Evolutionary conservation across 2,888 invertebrate species (phyloP).

Genomic region (Molorchus minor): DNA sequence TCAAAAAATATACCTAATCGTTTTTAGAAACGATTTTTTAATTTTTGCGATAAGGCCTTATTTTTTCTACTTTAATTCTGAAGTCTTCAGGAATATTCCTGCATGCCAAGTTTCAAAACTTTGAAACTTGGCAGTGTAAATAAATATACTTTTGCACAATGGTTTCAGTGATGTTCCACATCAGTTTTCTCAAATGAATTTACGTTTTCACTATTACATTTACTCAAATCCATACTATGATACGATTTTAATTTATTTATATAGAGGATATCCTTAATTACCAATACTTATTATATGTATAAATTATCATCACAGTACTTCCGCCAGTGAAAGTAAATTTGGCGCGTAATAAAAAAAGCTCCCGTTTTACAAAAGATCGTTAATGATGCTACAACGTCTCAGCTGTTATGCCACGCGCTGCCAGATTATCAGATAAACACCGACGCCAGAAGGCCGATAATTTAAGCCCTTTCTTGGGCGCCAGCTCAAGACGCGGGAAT

Average conservation of each 20-base stretch:
- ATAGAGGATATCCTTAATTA: constrained; percentile 25
- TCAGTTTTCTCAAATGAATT: too few relatives aligned
- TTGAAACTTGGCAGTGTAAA: too few relatives aligned
- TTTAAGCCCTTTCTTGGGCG: constrained; percentile 35
- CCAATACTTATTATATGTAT: constrained; percentile 13
- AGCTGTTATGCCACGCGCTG: constrained; percentile 44
- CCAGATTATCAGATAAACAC: constrained; percentile 43
- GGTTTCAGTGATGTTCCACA: too few relatives aligned
- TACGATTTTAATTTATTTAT: background rate
- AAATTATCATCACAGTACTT: constrained; percentile 26
- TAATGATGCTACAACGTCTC: constrained; percentile 33
- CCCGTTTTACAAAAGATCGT: constrained; percentile 28
- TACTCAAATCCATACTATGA: too few relatives aligned
- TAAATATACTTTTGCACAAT: too few relatives aligned
- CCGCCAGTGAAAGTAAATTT: constrained; percentile 32
- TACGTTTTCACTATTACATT: too few relatives aligned
- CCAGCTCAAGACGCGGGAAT: constrained; percentile 31
- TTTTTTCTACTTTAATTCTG: too few relatives aligned
- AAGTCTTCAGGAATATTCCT: too few relatives aligned
- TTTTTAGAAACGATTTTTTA: too few relatives aligned
- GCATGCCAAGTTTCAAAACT: too few relatives aligned
- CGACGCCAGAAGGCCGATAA: constrained; percentile 41
- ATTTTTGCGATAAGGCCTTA: too few relatives aligned
- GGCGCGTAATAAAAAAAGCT: constrained; percentile 24
- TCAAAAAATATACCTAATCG: too few relatives aligned